Percentiles rank a stretch among this genome's conserved stretches.
These are phyloP conservation scores for Morus bassanus DNA, from an alignment of 2,797 vertebrate genomes.

Conservation along the genomic window DNA sequence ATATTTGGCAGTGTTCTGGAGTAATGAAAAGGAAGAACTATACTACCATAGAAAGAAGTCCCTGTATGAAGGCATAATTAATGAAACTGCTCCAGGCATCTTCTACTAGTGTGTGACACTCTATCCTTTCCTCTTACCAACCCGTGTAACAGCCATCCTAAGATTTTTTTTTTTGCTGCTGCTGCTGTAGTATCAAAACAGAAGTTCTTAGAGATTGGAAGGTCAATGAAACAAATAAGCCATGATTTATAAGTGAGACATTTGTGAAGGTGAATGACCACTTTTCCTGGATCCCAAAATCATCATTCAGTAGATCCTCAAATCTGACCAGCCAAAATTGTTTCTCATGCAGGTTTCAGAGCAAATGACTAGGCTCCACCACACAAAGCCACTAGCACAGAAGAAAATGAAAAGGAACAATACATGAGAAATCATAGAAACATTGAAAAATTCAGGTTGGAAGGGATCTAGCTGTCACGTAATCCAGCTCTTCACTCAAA, in stretches of 20 bases:
- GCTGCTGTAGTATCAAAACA: neutral
- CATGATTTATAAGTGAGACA: neutral
- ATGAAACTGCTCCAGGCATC: neutral
- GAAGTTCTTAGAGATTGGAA: neutral
- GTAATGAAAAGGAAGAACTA: neutral
- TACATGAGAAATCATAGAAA: neutral
- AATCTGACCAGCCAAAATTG: neutral
- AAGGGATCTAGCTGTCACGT: neutral
- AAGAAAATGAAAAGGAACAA: neutral
- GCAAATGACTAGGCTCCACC: neutral
- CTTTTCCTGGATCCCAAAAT: neutral
- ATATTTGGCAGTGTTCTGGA: neutral
- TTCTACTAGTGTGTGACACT: neutral
- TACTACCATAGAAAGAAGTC: neutral
- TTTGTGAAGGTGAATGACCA: neutral
- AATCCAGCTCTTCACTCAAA: neutral
- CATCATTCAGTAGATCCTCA: neutral
- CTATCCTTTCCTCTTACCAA: neutral
- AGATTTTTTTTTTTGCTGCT: neutral
- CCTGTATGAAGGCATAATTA: neutral
- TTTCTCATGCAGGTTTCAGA: neutral
- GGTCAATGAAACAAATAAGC: neutral
- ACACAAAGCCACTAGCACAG: neutral
- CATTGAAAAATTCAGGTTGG: neutral
- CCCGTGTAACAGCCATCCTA: neutral